Percentiles rank a stretch among this genome's conserved stretches.
Conservation (phyloP, 1,140 invertebrate genomes). For the Himalopsyche phryganea region DNA sequence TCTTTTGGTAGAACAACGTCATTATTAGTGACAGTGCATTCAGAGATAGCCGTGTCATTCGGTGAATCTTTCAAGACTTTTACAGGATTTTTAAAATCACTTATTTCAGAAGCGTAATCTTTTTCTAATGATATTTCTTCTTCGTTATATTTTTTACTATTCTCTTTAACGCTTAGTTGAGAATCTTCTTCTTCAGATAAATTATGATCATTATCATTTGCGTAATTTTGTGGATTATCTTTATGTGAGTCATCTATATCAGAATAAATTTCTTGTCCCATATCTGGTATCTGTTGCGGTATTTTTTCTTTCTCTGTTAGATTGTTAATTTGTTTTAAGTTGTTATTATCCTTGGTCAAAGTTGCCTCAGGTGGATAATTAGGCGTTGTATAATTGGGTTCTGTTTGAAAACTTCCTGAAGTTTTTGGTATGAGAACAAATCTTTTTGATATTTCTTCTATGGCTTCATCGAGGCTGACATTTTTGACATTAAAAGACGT, state of each 20-base stretch:
- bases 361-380: background rate
- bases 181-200: slow-evolving; percentile 2
- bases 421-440: slow-evolving; percentile 32
- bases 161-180: background rate
- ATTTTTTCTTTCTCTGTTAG: background rate
- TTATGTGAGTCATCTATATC: too few species aligned
- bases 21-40: too few species aligned
- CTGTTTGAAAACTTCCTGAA: background rate
- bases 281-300: slow-evolving; percentile 1
- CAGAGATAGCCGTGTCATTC: too few species aligned
- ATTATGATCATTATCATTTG: background rate
- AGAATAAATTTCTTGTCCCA: too few species aligned
- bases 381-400: background rate
- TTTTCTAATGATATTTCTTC: background rate
- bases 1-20: too few species aligned
- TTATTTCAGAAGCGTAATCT: background rate
- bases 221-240: background rate
- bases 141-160: background rate
- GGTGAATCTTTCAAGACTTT: too few species aligned
- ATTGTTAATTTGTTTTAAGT: background rate
- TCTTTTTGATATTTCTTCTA: slow-evolving; percentile 31
- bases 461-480: slow-evolving; percentile 30
- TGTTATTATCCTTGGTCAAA: background rate
- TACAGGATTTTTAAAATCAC: background rate
- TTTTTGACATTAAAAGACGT: slow-evolving; percentile 17